These are phyloP conservation scores for Noctua pronuba DNA, from an alignment of 2,888 invertebrate species.

Conservation along the genomic window DNA sequence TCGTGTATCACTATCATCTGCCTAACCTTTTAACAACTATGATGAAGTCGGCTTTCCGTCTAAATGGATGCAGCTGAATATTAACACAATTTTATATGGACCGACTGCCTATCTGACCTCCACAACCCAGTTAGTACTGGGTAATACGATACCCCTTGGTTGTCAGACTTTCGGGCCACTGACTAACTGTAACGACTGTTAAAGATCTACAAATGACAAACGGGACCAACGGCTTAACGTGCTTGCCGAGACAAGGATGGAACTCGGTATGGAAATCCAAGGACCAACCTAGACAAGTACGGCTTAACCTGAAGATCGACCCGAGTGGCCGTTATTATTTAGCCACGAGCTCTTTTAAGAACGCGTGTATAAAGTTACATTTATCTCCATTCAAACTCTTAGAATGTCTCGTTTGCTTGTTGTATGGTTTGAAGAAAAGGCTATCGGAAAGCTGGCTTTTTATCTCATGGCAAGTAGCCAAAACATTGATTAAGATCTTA, in stretches of 20 bases:
- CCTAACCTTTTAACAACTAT: not conserved
- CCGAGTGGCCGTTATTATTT: not conserved
- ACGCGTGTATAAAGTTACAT: not conserved
- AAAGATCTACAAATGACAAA: not conserved
- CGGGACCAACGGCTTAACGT: not conserved
- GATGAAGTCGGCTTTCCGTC: not conserved
- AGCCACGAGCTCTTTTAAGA: not conserved
- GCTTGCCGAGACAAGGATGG: not conserved
- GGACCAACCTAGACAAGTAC: not conserved
- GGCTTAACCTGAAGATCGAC: not conserved
- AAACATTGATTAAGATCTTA: constrained; percentile 59
- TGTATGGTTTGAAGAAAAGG: constrained; percentile 51
- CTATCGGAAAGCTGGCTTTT: constrained; percentile 49
- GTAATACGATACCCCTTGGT: not conserved
- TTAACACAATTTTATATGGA: not conserved
- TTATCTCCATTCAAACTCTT: constrained; percentile 46
- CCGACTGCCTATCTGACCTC: not conserved
- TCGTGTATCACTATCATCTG: not conserved
- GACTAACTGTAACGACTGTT: not conserved
- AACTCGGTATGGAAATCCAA: not conserved
- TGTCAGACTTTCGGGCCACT: not conserved
- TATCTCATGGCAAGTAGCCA: constrained; percentile 61
- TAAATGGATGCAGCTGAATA: not conserved
- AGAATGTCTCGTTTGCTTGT: constrained; percentile 34
- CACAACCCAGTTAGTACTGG: not conserved